Evolutionary conservation across 2,888 invertebrate genomes (phyloP), one percentile per base, ranked within the genome.

Genomic region (Platypus cylindrus): DNA sequence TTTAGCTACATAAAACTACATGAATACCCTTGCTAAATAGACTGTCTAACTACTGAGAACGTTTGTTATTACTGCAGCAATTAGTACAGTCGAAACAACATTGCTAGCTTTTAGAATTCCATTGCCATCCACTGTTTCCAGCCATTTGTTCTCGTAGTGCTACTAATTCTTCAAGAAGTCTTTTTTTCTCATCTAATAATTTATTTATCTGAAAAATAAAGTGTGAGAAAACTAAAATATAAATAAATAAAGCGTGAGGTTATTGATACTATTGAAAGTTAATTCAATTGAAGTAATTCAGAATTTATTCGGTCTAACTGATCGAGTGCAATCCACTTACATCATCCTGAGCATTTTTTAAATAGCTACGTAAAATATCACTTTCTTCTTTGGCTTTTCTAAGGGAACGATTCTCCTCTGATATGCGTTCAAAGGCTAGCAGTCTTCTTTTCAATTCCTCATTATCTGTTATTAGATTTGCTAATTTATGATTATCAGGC

Each of bases 331-430:
- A n/a, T n/a, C n/a, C n/a, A 34, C 72, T 70, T 1, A 83, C 76
- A 40, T 84, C 78, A 47, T 82, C 81, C 56, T 84, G 83, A 1
- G 84, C 81, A 0, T 76, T 71, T 42, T 67, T 70, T 33, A 78
- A 57, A 49, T 68, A 68, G 5, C 67, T 67, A 46, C 69, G 69
- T 5, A 84, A 59, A 9, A 68, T 58, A 42, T 73, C 72, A 2
- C 67, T 66, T 55, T 78, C 77, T 49, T 77, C 76, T 57, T 50
- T 67, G 54, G 54, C 56, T 52, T 32, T 67, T 54, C 45, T 61
- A 56, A 45, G 63, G 55, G 43, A 55, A 50, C 67, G 62, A 52
- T 74, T 75, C 45, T 70, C 73, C 45, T 77, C 75, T 22, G 72
- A 62, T 33, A 71, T 57, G 50, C 70, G 55, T 42, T 73, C 73